Evolutionary conservation across 2,797 vertebrate species (phyloP).

Genomic region (Amblyraja radiata): DNA sequence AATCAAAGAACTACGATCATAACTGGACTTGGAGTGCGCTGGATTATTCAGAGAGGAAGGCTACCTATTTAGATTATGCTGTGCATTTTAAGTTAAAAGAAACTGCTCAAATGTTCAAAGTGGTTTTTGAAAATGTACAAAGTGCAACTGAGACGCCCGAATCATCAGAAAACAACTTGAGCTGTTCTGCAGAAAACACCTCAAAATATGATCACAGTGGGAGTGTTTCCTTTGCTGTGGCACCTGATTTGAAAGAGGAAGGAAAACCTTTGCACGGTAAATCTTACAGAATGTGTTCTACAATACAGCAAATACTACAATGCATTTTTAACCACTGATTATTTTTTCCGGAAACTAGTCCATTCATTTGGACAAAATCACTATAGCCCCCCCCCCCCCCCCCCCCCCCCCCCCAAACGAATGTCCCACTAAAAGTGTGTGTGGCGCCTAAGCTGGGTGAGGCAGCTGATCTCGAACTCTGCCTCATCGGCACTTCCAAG

Average conservation of each 20-base stretch:
- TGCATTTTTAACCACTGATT: no score
- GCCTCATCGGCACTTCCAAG: no score
- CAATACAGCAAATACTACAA: neutral
- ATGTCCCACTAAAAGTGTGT: no score
- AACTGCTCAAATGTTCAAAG: conserved; percentile 15
- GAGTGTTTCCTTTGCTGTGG: neutral
- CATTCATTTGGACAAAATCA: no score
- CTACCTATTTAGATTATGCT: neutral
- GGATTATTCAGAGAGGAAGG: conserved; percentile 1
- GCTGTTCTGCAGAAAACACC: neutral
- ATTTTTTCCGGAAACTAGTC: no score
- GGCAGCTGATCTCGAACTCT: no score
- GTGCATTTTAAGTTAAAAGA: conserved; percentile 21
- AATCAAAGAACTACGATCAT: neutral
- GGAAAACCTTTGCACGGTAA: neutral
- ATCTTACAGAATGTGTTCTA: neutral
- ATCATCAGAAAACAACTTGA: neutral
- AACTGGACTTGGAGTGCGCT: conserved; percentile 22
- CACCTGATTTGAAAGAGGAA: neutral
- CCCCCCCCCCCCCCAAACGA: no score
- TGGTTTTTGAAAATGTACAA: neutral
- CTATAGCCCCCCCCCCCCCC: no score
- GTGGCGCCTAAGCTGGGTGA: no score
- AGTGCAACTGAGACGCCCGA: neutral
- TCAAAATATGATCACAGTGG: neutral